Evolutionary conservation across 2,888 invertebrate genomes (phyloP), one percentile per base, ranked within the genome.

Genomic region (Pantelozetes paolii): DNA sequence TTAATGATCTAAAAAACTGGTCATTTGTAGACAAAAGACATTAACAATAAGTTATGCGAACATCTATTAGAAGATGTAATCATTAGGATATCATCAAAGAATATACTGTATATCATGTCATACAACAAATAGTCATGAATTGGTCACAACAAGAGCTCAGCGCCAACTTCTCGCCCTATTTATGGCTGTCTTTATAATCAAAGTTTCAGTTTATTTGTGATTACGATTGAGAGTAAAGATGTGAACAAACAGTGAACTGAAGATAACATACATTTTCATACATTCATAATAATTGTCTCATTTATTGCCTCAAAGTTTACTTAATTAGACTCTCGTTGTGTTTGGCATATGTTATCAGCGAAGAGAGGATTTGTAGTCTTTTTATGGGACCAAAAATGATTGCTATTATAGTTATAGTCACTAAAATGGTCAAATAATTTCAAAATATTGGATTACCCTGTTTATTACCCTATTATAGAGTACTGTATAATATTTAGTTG

Each of bases 81-180:
- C 32, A 62, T 62, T 62, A 62, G 32, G 62, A 62, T 36, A 62
- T 62, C 62, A 62, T 62, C 62, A 62, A 28, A 28, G 62, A 30
- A 62, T 28, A 36, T 62, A 18, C 32, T 9, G 36, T 5, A 36
- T 9, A 36, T 8, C 9, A 36, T 62, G 32, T 28, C 28, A 62
- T 28, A 62, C 32, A n/a, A n/a, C n/a, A n/a, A n/a, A n/a, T n/a
- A n/a, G 59, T 59, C 59, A 20, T 18, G 59, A 26, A 59, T 59
- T 20, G 59, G 59, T 8, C 28, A 28, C 59, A 59, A 26, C 59
- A 59, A 59, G 26, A 26, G 28, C 26, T 48, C 48, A 20, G 20
- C 18, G 20, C 48, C n/a, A 48, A 48, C 48, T n/a, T 3, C 20
- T 48, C 48, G 48, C 26, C 59, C 59, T 59, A 59, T 59, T 59